Base-by-base conservation (phyloP, 2,113 vertebrate species). In the Chaetorhynchus papuensis region DNA sequence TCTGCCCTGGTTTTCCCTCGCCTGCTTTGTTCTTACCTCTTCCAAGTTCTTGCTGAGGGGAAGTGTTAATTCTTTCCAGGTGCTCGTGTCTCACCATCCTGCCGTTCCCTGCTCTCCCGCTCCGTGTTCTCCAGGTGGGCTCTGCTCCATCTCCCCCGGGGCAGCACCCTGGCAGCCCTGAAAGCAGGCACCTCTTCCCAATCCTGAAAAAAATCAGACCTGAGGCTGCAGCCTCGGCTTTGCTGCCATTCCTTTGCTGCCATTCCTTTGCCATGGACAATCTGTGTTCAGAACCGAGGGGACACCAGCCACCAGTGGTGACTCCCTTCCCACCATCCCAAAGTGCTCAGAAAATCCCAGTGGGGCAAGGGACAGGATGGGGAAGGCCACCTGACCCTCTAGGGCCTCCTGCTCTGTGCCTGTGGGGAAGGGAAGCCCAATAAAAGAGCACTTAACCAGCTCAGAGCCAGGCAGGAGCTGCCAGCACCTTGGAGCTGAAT, bases 1-100 rank as follows among this genome's bases (percentile, higher is more conserved):
- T 91, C 78, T 92, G 89, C 94, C 83, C 96, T 96, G 96, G 28
- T 83, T 89, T 74, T 91, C 54, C 59, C 87, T 96, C 11, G 9
- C 79, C 90, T 74, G 94, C 92, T 96, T 96, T 96, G 92, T 93
- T 96, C 94, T 95, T 83, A 63, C 91, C 54, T 75, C 57, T 91
- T 50, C 45, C 66, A 86, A 60, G 76, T 31, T 71, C 74, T 87
- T 6, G 89, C 79, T 64, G 83, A 80, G 85, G 83, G 83, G 71
- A 83, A 93, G 92, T 59, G 68, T 79, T 96, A 96, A 96, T 97
- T 96, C 90, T 53, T 96, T 96, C 94, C 96, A 97, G 94, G 94
- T 93, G 90, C 83, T 86, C 0, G 0, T 41, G 93, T 94, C 82
- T 87, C 61, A 24, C 54, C 77, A 59, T 80, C 83, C 92, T 54